phyloP scores from a whole-genome alignment of 2,113 vertebrate genomes.

The Ailuropoda melanoleuca region DNA sequence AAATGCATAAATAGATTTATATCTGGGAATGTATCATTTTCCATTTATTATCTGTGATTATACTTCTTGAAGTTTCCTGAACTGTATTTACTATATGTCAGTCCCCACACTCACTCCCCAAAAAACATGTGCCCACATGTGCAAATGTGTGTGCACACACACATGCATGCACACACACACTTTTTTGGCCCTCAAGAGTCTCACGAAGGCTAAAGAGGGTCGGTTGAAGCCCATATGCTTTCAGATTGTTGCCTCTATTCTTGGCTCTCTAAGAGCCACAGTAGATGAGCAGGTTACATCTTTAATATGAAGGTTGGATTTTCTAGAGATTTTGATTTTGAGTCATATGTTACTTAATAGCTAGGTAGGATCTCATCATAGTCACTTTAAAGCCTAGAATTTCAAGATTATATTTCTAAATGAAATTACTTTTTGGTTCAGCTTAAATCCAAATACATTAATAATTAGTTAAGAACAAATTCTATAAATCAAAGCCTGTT shows the following conservation, averaged over 20 bases:
- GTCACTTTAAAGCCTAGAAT: not conserved
- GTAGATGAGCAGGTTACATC: not conserved
- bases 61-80: not conserved
- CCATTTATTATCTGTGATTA: not conserved
- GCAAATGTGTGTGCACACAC: not conserved
- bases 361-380: not conserved
- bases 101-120: not conserved
- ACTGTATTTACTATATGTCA: not conserved
- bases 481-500: not conserved
- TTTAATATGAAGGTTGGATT: not conserved
- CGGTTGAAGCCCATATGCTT: not conserved
- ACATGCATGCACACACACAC: accelerated
- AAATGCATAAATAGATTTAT: not conserved
- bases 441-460: not conserved
- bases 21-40: not conserved
- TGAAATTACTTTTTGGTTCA: not conserved
- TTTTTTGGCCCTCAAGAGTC: slow-evolving; percentile 12
- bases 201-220: not conserved
- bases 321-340: not conserved
- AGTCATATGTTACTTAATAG: not conserved
- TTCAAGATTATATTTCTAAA: slow-evolving; percentile 33
- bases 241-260: not conserved
- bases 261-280: not conserved
- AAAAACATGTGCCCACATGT: not conserved
- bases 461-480: slow-evolving; percentile 28